Percentiles rank a stretch among this genome's conserved stretches.
Conservation (phyloP, 2,113 vertebrate genomes). For the Labeo catla region DNA sequence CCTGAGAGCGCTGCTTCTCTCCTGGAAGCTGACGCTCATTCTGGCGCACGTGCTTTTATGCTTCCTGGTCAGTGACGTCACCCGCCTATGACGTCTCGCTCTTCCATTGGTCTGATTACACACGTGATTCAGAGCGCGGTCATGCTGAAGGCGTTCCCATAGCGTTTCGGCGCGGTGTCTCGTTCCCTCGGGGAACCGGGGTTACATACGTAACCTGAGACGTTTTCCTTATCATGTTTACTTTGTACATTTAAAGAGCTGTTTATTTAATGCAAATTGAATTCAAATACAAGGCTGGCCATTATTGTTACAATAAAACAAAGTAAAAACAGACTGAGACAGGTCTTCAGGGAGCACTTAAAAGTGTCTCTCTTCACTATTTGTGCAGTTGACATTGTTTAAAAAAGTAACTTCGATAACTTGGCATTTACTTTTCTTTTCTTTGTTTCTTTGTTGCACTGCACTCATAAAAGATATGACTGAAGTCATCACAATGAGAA, state of each 20-base stretch:
- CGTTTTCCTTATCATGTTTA: background rate
- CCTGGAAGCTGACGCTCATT: too few relatives aligned
- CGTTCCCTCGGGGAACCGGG: too few relatives aligned
- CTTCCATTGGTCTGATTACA: too few relatives aligned
- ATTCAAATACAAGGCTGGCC: background rate
- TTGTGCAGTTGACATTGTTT: slow-evolving; percentile 38
- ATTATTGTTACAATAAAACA: slow-evolving; percentile 40
- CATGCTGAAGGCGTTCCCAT: too few relatives aligned
- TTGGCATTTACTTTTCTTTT: slow-evolving; percentile 47
- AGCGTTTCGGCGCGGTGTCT: too few relatives aligned
- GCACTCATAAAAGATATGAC: slow-evolving; percentile 61
- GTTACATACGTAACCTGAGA: too few relatives aligned
- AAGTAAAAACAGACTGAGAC: background rate
- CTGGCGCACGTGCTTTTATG: too few relatives aligned
- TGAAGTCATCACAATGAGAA: slow-evolving; percentile 54
- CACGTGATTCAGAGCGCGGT: too few relatives aligned
- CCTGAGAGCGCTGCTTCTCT: too few relatives aligned
- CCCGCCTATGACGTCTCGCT: too few relatives aligned
- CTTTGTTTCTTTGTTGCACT: slow-evolving; percentile 57
- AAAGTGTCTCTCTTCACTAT: slow-evolving; percentile 57
- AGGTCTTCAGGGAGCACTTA: slow-evolving; percentile 53
- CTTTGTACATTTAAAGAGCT: background rate
- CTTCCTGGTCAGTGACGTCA: too few relatives aligned
- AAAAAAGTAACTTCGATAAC: slow-evolving; percentile 53
- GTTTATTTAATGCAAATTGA: background rate